Conservation (phyloP, 2,888 invertebrate genomes). For the Anarsia innoxiella region DNA sequence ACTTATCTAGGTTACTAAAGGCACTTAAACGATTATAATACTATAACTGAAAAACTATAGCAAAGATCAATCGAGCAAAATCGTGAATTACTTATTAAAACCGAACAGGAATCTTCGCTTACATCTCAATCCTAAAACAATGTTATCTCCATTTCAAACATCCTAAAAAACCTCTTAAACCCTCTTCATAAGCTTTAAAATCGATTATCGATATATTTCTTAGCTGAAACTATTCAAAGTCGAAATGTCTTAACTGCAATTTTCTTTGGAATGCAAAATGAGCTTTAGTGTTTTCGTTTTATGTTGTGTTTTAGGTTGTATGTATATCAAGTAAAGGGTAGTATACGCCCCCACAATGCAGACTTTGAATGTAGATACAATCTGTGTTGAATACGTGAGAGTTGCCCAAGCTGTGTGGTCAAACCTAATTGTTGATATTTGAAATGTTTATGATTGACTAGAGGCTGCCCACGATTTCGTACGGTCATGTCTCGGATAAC, state of each 20-base stretch:
- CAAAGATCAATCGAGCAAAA: slow-evolving; percentile 19
- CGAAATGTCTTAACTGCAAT: slow-evolving; percentile 21
- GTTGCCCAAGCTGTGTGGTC: slow-evolving; percentile 32
- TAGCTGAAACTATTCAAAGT: slow-evolving; percentile 1
- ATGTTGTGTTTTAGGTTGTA: slow-evolving; percentile 31
- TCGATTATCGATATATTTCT: slow-evolving; percentile 13
- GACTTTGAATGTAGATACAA: slow-evolving; percentile 49
- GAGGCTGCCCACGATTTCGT: no score
- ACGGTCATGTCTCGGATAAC: no score
- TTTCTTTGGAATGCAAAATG: slow-evolving; percentile 28
- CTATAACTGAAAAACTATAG: background rate
- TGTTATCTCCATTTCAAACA: slow-evolving; percentile 37
- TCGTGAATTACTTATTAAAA: slow-evolving; percentile 51
- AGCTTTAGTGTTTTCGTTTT: slow-evolving; percentile 22
- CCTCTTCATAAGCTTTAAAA: slow-evolving; percentile 19
- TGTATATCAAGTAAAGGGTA: slow-evolving; percentile 48
- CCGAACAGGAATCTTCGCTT: slow-evolving; percentile 37
- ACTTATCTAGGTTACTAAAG: no score
- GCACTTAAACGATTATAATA: no score
- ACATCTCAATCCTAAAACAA: slow-evolving; percentile 66
- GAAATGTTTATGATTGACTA: no score
- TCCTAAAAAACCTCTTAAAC: slow-evolving; percentile 29
- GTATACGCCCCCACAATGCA: slow-evolving; percentile 46
- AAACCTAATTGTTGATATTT: no score
- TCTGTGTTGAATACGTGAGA: slow-evolving; percentile 28